Base-by-base conservation (phyloP, 1,140 invertebrate species). In the Ridgeia piscesae region DNA sequence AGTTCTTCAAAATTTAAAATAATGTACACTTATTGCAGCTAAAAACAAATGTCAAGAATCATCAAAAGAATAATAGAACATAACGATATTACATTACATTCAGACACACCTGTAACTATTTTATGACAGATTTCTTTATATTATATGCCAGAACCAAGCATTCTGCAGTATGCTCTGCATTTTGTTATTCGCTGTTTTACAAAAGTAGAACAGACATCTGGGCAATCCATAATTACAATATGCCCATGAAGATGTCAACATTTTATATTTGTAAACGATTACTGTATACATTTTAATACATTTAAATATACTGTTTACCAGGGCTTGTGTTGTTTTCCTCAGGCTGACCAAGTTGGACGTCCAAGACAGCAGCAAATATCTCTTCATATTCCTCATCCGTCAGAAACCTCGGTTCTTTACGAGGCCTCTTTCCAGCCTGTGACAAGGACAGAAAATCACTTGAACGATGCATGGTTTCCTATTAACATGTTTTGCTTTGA, bases 371-470 rank as follows among this genome's bases (percentile, higher is more conserved):
- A 34, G 93, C 91, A 92, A 94, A 95, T 89, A 95, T 93, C 33
- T 93, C 93, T 58, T 93, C 92, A 93, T 94, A 94, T 92, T 95
- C 94, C 91, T 94, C 93, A 93, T 94, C 94, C 77, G 94, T 93
- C 35, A 94, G 35, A 77, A 93, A 92, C 89, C 92, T 93, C 4
- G 58, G 58, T 21, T 77, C 58, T 31, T 31, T 77, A 77, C 33
- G 92, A 89, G 34, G 94, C 93, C 33, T 92, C 35, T 92, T 92
- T 90, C 89, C 35, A 90, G n/a, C 17, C 35, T 34, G 21, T 21
- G 35, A 34, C 34, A 90, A 90, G n/a, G 33, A 31, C 17, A 34
- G 35, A 33, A 89, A 33, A 34, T 34, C 35, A 90, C 33, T 27
- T 34, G 35, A n/a, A n/a, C n/a, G n/a, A n/a, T n/a, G n/a, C n/a